phyloP scores from a whole-genome alignment of 2,888 invertebrate species.

The Torymus texanus region DNA sequence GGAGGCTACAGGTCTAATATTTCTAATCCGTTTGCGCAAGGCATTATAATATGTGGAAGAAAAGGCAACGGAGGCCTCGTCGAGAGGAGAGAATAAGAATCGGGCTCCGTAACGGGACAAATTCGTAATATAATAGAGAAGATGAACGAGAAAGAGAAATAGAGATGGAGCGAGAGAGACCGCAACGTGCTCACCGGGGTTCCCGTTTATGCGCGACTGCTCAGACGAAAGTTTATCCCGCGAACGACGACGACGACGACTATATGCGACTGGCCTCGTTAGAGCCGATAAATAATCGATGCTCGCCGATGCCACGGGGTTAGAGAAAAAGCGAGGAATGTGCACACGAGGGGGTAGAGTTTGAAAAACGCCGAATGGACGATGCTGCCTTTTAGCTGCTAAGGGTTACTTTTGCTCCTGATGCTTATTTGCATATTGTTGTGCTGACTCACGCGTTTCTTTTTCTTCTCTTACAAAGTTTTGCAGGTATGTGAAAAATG shows the following conservation, averaged over 20 bases:
- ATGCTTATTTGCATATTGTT: too few species aligned
- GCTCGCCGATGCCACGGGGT: conserved; percentile 7
- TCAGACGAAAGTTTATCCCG: conserved; percentile 48
- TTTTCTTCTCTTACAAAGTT: too few species aligned
- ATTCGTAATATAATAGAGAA: conserved; percentile 56
- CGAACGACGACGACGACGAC: not conserved
- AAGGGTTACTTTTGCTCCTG: too few species aligned
- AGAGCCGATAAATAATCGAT: conserved; percentile 52
- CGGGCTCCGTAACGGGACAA: conserved; percentile 54
- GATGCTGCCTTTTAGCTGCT: too few species aligned
- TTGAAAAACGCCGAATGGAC: too few species aligned
- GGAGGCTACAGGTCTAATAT: conserved; percentile 52
- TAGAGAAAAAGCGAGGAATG: not conserved
- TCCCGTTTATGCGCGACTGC: conserved; percentile 43
- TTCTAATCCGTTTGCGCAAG: conserved; percentile 53
- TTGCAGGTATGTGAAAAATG: too few species aligned
- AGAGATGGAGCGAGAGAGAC: conserved; percentile 18
- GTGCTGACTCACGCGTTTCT: too few species aligned
- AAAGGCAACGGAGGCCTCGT: not conserved
- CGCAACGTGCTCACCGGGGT: conserved; percentile 44
- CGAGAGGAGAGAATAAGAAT: too few species aligned
- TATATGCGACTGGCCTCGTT: conserved; percentile 23
- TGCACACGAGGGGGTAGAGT: too few species aligned
- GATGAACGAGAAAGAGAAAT: conserved; percentile 30
- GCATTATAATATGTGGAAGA: conserved; percentile 6